Conservation (phyloP, 2,888 invertebrate species). For the Melipona bicolor region DNA sequence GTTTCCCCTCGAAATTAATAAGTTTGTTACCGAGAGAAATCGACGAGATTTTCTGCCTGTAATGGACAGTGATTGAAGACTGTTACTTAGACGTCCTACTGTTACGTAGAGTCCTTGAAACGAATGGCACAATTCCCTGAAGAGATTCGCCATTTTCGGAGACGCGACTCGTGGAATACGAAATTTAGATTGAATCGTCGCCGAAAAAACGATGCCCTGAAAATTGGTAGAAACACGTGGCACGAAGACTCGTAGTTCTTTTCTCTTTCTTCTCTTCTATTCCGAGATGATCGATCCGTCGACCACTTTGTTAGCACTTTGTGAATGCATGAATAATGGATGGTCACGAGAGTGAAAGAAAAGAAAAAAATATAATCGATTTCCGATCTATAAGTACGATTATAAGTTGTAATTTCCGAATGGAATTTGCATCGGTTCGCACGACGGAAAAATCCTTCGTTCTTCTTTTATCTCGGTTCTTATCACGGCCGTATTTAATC, state of each 20-base stretch:
- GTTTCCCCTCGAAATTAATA: conserved; percentile 18
- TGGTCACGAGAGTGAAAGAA: not conserved
- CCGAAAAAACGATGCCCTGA: not conserved
- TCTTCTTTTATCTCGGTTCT: not conserved
- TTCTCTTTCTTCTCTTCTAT: not conserved
- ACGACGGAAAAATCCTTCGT: not conserved
- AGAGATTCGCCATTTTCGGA: not conserved
- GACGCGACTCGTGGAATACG: not conserved
- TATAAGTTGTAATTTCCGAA: conserved; percentile 18
- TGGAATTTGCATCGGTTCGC: not conserved
- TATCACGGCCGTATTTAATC: not conserved
- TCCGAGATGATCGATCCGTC: not conserved
- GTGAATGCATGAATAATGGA: conserved; percentile 29
- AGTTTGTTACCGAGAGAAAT: not conserved
- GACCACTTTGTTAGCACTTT: not conserved
- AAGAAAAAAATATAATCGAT: not conserved
- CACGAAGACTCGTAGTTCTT: not conserved
- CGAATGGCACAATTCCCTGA: not conserved
- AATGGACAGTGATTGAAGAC: not conserved
- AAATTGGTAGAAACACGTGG: conserved; percentile 9
- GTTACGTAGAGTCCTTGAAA: too few species aligned
- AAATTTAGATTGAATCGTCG: not conserved
- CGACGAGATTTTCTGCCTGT: not conserved
- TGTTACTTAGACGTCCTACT: too few species aligned
- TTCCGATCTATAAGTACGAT: conserved; percentile 14